These are phyloP conservation scores for Deroptyus accipitrinus DNA, from an alignment of 2,113 vertebrate genomes.

Conservation along the genomic window DNA sequence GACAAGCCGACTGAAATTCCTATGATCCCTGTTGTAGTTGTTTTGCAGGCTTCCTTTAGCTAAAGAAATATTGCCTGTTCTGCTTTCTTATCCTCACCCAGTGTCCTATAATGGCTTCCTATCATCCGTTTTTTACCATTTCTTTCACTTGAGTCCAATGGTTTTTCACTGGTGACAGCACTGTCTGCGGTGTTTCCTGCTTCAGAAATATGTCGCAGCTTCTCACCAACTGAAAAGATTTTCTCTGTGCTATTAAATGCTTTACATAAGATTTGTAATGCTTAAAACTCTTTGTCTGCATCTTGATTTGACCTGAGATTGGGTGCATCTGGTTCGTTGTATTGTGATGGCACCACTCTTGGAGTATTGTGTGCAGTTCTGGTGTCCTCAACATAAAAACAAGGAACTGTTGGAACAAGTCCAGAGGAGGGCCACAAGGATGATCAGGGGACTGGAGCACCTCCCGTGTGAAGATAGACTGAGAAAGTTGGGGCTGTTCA, in stretches of 20 bases:
- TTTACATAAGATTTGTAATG: not conserved
- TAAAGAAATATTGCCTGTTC: constrained; percentile 72
- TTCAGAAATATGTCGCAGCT: not conserved
- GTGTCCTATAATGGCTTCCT: constrained; percentile 33
- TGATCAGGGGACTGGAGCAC: too few species aligned
- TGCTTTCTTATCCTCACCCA: constrained; percentile 54
- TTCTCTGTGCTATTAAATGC: not conserved
- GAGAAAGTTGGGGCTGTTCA: too few species aligned
- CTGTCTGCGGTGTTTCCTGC: constrained; percentile 1
- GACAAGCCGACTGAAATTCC: constrained; percentile 25
- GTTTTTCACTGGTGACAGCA: not conserved
- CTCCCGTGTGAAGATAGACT: too few species aligned
- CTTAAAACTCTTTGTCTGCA: not conserved
- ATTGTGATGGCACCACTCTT: not conserved
- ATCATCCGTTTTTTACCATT: constrained; percentile 10
- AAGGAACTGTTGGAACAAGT: too few species aligned
- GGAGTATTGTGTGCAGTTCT: too few species aligned
- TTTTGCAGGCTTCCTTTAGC: constrained; percentile 70
- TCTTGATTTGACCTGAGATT: not conserved
- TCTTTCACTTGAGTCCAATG: constrained; percentile 24
- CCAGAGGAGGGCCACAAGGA: too few species aligned
- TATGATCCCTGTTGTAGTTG: constrained; percentile 22
- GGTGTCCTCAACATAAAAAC: too few species aligned
- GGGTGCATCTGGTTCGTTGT: not conserved
- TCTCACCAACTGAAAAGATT: not conserved